Conservation (phyloP, 2,888 invertebrate genomes). For the Nephrocerus scutellatus region DNA sequence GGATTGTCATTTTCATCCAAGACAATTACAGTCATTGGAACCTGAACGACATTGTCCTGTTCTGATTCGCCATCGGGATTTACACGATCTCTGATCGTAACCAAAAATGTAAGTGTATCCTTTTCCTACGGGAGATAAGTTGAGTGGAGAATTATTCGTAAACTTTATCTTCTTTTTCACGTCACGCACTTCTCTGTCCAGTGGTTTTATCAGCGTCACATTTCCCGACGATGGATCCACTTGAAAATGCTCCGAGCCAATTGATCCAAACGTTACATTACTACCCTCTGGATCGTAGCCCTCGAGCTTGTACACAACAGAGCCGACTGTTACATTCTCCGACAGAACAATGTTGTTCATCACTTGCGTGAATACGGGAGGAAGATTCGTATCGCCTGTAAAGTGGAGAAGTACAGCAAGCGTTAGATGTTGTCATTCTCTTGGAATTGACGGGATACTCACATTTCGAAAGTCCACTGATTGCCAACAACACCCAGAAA, state of each 20-base stretch:
- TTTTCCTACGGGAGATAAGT: constrained; percentile 57
- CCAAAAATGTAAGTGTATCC: constrained; percentile 70
- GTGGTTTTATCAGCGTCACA: constrained; percentile 67
- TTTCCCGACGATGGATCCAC: constrained; percentile 72
- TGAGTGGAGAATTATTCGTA: no score
- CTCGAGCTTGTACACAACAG: constrained; percentile 67
- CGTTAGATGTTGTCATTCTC: no score
- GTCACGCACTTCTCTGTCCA: constrained; percentile 70
- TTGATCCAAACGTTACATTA: constrained; percentile 60
- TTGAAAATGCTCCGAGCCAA: constrained; percentile 73
- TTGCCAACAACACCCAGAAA: no score
- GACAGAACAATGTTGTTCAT: constrained; percentile 70
- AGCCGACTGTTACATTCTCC: constrained; percentile 73
- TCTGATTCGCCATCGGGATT: constrained; percentile 52
- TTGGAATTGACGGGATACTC: no score
- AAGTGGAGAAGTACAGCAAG: no score
- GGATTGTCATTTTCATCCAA: constrained; percentile 85
- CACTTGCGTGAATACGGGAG: constrained; percentile 67
- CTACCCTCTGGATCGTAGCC: constrained; percentile 78
- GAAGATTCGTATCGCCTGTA: constrained; percentile 52
- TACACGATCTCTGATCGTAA: constrained; percentile 73
- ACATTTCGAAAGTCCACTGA: no score
- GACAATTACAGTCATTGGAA: constrained; percentile 74
- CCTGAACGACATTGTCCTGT: constrained; percentile 64
- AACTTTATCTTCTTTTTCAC: no score